Evolutionary conservation across 2,888 invertebrate species (phyloP).

Genomic region (Acleris laterana): DNA sequence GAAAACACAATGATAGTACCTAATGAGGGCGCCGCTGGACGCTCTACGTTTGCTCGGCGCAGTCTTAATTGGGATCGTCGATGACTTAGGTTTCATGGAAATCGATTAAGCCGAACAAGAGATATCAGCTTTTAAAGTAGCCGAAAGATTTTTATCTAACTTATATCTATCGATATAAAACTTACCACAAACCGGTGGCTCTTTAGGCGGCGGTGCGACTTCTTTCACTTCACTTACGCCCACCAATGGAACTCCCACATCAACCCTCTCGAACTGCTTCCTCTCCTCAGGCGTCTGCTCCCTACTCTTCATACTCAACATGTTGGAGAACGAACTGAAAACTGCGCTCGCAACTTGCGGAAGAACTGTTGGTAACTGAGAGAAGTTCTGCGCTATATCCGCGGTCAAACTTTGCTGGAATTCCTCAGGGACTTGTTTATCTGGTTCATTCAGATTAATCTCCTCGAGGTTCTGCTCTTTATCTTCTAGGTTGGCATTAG

Average conservation of each 20-base stretch:
- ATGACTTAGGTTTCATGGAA: too few species aligned
- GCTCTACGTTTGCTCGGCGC: too few species aligned
- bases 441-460: conserved; percentile 69
- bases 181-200: conserved; percentile 67
- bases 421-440: conserved; percentile 46
- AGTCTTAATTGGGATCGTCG: too few species aligned
- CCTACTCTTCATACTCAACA: conserved; percentile 70
- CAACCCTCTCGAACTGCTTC: conserved; percentile 44
- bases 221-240: conserved; percentile 50
- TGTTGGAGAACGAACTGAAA: conserved; percentile 85
- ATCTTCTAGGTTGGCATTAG: conserved; percentile 76
- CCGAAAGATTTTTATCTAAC: too few species aligned
- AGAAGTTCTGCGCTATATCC: conserved; percentile 82
- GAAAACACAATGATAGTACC: too few species aligned
- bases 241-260: conserved; percentile 50
- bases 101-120: too few species aligned
- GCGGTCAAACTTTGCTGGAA: conserved; percentile 71
- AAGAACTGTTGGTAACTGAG: conserved; percentile 84
- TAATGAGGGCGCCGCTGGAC: too few species aligned
- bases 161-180: conserved; percentile 16
- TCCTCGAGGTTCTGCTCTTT: conserved; percentile 74
- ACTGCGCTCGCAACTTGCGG: conserved; percentile 86
- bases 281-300: conserved; percentile 66
- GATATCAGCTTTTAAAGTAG: too few species aligned
- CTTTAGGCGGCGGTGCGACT: conserved; percentile 68